Percentiles rank a stretch among this genome's conserved stretches.
Conservation (phyloP, 35 echinoderm and acorn worm species). For the Patiria miniata region DNA sequence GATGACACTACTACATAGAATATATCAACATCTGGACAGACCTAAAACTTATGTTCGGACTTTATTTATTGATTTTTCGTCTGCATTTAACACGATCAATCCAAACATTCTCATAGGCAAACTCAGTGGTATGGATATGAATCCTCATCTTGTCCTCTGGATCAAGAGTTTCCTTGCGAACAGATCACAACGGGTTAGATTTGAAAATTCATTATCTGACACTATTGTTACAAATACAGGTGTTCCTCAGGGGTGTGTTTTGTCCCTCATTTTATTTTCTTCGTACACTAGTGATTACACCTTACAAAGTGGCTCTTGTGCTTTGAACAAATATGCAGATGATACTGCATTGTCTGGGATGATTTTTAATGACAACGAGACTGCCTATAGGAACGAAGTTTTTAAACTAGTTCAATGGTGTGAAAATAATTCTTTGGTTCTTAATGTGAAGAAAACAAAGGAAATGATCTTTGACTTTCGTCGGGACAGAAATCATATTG, state of each 20-base stretch:
- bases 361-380: background rate
- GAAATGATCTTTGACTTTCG: too few species aligned
- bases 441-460: too few species aligned
- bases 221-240: background rate
- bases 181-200: background rate
- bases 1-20: background rate
- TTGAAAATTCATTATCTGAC: background rate
- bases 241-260: conserved; percentile 35
- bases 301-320: background rate
- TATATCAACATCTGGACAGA: background rate
- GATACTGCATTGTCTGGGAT: background rate
- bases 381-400: too few species aligned
- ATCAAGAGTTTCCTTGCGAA: background rate
- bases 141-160: background rate
- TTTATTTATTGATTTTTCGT: background rate
- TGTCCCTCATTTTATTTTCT: conserved; percentile 10
- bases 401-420: too few species aligned
- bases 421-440: too few species aligned
- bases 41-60: conserved; percentile 1
- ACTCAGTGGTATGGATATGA: background rate
- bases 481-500: too few species aligned
- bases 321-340: background rate
- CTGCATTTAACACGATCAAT: background rate
- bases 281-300: conserved; percentile 14
- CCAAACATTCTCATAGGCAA: background rate